phyloP scores from a whole-genome alignment of 2,797 vertebrate genomes.

The Lepilemur ruficaudatus region DNA sequence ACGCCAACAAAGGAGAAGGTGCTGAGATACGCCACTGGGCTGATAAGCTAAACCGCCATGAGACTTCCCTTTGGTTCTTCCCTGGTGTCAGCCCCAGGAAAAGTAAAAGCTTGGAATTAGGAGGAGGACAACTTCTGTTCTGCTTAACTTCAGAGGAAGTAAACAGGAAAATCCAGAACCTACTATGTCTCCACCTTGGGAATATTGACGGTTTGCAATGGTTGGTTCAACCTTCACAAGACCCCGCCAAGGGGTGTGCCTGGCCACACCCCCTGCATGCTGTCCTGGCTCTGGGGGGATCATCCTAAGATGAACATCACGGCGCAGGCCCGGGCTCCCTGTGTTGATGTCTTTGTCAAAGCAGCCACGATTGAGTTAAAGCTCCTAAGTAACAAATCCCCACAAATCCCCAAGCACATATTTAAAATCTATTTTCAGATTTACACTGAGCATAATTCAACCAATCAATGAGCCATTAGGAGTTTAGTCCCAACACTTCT shows the following conservation, averaged over 20 bases:
- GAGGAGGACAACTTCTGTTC: background rate
- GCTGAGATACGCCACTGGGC: too few relatives aligned
- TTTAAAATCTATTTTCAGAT: conserved; percentile 72
- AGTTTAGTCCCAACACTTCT: conserved; percentile 42
- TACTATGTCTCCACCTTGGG: background rate
- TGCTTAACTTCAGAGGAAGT: background rate
- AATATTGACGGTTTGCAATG: background rate
- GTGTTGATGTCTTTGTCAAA: background rate
- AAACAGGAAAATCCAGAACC: background rate
- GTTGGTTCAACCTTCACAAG: background rate
- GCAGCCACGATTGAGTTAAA: conserved; percentile 40
- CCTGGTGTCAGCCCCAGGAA: background rate
- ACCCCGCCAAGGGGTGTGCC: background rate
- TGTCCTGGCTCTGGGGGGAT: background rate
- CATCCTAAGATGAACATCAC: rapidly evolving
- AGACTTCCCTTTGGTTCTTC: background rate
- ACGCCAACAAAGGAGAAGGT: too few relatives aligned
- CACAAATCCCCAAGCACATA: conserved; percentile 67
- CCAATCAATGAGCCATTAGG: conserved; percentile 52
- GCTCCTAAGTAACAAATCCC: conserved; percentile 52
- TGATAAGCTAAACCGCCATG: too few relatives aligned
- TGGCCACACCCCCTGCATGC: too few relatives aligned
- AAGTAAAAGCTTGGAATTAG: background rate
- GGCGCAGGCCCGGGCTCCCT: background rate
- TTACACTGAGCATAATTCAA: conserved; percentile 58